Conservation (phyloP, 2,797 vertebrate genomes). For the Tapera naevia region DNA sequence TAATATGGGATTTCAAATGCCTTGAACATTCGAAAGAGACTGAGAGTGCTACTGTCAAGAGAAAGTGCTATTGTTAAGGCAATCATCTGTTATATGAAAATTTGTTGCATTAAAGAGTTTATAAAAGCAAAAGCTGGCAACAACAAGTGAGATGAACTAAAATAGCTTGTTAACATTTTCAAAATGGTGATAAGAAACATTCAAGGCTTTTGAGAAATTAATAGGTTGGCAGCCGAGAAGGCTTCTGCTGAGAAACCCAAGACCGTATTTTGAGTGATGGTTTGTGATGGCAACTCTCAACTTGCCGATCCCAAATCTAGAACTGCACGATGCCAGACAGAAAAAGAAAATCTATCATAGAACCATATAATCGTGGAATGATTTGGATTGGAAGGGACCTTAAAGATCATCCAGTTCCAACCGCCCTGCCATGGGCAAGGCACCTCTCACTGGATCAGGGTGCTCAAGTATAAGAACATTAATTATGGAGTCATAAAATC, state of each 20-base stretch:
- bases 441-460: no score
- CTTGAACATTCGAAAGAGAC: not conserved
- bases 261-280: fast-evolving
- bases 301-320: fast-evolving
- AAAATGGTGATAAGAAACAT: not conserved
- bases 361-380: no score
- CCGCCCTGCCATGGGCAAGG: no score
- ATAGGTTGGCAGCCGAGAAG: not conserved
- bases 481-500: no score
- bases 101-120: not conserved
- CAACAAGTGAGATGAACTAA: not conserved
- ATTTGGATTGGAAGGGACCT: no score
- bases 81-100: not conserved
- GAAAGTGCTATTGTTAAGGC: not conserved
- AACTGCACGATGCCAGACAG: not conserved
- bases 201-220: not conserved
- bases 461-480: no score
- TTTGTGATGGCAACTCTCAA: not conserved
- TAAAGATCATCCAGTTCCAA: no score
- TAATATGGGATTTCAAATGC: not conserved
- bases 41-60: not conserved
- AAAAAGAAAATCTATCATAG: not conserved
- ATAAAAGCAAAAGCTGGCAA: not conserved
- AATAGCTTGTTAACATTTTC: not conserved
- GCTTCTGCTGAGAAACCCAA: not conserved